Evolutionary conservation across 2,113 vertebrate genomes (phyloP).

Genomic region (Calypte anna): DNA sequence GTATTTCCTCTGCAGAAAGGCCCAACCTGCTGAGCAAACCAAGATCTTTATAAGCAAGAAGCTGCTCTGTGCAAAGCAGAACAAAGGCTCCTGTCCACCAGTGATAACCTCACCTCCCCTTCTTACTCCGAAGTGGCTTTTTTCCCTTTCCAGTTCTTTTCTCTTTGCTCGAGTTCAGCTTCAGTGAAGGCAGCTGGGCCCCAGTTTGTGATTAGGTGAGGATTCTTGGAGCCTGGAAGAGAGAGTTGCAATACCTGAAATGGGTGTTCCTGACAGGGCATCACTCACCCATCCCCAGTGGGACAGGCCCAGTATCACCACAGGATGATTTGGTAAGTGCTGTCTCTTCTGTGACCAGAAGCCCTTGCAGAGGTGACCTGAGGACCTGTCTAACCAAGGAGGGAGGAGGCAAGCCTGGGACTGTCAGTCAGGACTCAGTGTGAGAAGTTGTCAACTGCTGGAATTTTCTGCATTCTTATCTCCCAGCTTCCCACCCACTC

Average conservation of each 20-base stretch:
- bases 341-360: background rate
- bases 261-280: accelerated
- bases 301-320: accelerated
- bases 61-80: slow-evolving; percentile 36
- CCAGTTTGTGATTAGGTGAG: slow-evolving; percentile 91
- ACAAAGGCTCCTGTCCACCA: accelerated
- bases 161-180: slow-evolving; percentile 85
- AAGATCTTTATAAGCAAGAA: background rate
- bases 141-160: slow-evolving; percentile 91
- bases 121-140: slow-evolving; percentile 75
- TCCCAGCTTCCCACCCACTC: background rate
- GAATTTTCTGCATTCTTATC: background rate
- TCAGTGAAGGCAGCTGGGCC: slow-evolving; percentile 91
- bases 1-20: background rate
- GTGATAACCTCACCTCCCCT: accelerated
- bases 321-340: background rate
- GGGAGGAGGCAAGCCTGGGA: background rate
- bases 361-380: background rate
- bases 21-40: slow-evolving; percentile 29
- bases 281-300: accelerated
- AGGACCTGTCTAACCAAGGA: background rate
- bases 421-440: background rate
- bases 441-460: background rate
- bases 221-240: slow-evolving; percentile 86
- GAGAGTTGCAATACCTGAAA: background rate